A percentile compares a stretch with the other conserved stretches of the same genome.
These are phyloP conservation scores for Hydrophis major DNA, from an alignment of 2,797 vertebrate genomes.

Conservation along the genomic window DNA sequence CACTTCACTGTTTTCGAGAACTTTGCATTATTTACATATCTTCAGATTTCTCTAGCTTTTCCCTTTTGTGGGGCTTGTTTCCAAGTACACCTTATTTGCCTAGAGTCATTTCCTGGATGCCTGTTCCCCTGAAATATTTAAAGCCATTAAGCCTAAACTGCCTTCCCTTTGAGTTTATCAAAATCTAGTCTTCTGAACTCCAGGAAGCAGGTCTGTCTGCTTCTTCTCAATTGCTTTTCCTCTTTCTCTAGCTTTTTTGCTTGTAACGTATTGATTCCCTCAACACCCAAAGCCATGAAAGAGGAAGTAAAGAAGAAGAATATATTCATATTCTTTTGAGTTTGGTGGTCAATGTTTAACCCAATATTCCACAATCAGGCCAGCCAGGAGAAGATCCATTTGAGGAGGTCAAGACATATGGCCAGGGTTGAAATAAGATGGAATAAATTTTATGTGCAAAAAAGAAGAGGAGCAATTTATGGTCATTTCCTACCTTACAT, in stretches of 20 bases:
- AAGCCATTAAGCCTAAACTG: neutral
- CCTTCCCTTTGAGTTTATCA: neutral
- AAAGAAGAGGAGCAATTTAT: neutral
- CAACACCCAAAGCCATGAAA: neutral
- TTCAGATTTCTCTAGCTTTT: neutral
- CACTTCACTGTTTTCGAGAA: neutral
- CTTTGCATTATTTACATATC: neutral
- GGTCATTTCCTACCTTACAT: neutral
- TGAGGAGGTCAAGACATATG: neutral
- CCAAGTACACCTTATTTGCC: neutral
- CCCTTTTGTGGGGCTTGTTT: neutral
- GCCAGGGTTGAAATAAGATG: neutral
- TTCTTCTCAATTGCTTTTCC: neutral
- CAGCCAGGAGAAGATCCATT: neutral
- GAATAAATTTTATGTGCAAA: neutral
- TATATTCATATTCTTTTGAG: neutral
- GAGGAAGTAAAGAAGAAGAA: neutral
- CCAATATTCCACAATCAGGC: neutral
- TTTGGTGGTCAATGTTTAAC: neutral
- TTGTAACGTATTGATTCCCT: neutral
- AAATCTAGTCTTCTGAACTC: neutral
- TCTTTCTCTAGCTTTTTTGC: neutral
- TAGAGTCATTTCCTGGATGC: neutral
- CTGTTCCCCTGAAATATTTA: neutral
- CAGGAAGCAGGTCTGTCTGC: neutral